Evolutionary conservation across 2,113 vertebrate species (phyloP).

Genomic region (Vireo altiloquus): DNA sequence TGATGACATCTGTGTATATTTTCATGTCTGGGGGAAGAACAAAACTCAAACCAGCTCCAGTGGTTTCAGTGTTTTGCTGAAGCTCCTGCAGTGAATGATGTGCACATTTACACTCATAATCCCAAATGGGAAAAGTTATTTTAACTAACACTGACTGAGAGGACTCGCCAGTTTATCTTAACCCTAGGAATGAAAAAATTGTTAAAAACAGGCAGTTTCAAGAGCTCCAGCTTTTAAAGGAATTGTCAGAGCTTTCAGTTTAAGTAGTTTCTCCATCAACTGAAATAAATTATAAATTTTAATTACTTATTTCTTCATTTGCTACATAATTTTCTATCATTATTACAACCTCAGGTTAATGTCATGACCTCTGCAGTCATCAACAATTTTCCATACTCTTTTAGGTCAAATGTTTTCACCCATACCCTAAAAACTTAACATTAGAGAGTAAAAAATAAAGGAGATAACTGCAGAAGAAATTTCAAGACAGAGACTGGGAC

Average conservation of each 20-base stretch:
- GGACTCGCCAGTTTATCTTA: neutral
- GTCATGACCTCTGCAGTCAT: neutral
- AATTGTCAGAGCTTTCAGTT: neutral
- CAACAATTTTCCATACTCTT: neutral
- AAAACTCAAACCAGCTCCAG: neutral
- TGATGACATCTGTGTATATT: neutral
- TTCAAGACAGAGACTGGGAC: neutral
- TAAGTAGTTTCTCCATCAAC: neutral
- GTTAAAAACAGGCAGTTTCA: neutral
- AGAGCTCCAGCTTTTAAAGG: neutral
- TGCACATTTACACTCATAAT: neutral
- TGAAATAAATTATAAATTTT: neutral
- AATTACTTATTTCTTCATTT: neutral
- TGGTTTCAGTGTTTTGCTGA: neutral
- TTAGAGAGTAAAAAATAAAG: neutral
- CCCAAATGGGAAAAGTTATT: neutral
- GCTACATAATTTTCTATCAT: neutral
- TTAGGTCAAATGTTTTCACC: neutral
- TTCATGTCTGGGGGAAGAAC: neutral
- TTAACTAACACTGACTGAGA: neutral
- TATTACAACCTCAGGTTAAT: neutral
- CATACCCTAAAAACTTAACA: neutral
- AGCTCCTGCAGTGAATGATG: neutral
- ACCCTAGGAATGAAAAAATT: neutral
- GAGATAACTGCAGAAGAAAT: neutral